Conservation (phyloP, 2,888 invertebrate species). For the Phengaris alcon region DNA sequence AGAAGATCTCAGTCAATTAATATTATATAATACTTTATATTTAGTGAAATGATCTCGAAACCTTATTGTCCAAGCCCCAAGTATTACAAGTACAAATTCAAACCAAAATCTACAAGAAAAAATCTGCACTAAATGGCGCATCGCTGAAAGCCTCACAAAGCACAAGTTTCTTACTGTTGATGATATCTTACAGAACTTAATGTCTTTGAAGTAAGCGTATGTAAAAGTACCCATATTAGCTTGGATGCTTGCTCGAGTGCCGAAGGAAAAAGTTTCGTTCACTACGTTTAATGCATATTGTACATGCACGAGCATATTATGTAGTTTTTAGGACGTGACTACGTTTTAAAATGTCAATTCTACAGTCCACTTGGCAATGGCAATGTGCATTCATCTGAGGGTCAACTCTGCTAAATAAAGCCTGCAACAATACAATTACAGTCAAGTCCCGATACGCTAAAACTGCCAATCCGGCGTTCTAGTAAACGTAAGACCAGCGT, state of each 20-base stretch:
- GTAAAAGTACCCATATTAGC: slow-evolving; percentile 11
- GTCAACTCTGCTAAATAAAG: no score
- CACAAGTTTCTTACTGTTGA: slow-evolving; percentile 15
- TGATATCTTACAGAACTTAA: slow-evolving; percentile 26
- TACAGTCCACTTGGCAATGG: not conserved
- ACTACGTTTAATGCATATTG: not conserved
- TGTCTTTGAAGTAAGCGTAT: slow-evolving; percentile 25
- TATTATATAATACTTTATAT: no score
- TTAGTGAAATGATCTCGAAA: no score
- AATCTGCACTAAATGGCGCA: not conserved
- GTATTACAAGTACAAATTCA: no score
- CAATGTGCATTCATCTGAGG: not conserved
- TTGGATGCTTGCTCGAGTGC: not conserved
- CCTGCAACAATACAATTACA: no score
- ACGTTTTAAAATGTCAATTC: not conserved
- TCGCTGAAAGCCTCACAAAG: slow-evolving; percentile 13
- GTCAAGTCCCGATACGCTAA: no score
- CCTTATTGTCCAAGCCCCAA: no score
- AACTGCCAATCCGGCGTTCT: no score
- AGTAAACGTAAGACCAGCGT: no score
- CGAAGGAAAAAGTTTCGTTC: slow-evolving; percentile 1
- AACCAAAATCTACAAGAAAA: no score
- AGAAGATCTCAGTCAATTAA: no score
- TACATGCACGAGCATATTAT: not conserved
- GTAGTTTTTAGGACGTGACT: not conserved